These are phyloP conservation scores for Marmota flaviventris DNA, from an alignment of 2,113 vertebrate species.

Conservation along the genomic window DNA sequence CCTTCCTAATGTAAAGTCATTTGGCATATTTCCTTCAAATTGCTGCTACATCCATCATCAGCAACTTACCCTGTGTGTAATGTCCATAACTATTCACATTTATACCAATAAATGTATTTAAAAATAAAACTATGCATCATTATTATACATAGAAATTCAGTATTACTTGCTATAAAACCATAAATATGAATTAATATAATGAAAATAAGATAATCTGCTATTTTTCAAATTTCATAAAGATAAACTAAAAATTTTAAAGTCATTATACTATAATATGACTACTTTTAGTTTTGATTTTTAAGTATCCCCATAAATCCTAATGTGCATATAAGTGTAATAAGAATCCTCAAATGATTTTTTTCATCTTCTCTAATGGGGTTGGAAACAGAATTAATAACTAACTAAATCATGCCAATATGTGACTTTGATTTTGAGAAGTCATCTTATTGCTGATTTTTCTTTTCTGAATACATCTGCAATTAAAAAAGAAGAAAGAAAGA, in stretches of 20 bases:
- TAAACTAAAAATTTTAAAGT: not conserved
- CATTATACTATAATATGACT: not conserved
- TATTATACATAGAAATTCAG: not conserved
- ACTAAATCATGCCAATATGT: not conserved
- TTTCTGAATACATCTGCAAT: not conserved
- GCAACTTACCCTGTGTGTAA: too few species aligned
- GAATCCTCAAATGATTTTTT: not conserved
- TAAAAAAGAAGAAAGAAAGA: too few species aligned
- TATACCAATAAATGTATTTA: not conserved
- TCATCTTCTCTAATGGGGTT: not conserved
- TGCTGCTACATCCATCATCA: not conserved
- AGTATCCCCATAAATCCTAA: not conserved
- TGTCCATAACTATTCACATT: not conserved
- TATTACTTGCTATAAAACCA: not conserved
- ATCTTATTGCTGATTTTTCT: not conserved
- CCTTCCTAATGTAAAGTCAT: not conserved
- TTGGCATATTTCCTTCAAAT: not conserved
- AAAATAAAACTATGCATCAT: not conserved
- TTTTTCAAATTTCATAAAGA: not conserved
- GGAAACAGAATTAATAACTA: not conserved
- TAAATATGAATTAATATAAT: not conserved
- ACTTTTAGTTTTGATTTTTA: not conserved
- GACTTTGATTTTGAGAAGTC: not conserved
- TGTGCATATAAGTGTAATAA: not conserved
- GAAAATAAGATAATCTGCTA: not conserved